Evolutionary conservation across 1,140 invertebrate species (phyloP), one percentile per base, ranked within the genome.

Genomic region (Trichonephila clavipes): DNA sequence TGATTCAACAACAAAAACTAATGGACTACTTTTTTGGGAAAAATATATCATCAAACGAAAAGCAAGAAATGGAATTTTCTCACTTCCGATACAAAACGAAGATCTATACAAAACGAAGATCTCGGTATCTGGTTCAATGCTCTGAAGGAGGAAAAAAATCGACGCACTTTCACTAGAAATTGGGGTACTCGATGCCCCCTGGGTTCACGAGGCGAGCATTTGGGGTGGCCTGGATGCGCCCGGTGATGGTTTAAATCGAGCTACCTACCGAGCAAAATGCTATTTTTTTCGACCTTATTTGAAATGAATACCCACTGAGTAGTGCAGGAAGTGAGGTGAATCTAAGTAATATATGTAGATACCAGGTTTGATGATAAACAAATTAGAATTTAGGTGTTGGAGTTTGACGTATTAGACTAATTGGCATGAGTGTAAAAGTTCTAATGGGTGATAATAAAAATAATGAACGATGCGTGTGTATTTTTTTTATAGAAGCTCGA

Each of bases 281-380:
- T 69, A 88, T 69, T 88, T 66, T 66, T 16, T 64, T 34, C 64
- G 87, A 88, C 87, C 87, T 88, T 72, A 87, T 88, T 88, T 58
- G n/a, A 72, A 21, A 51, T 18, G 40, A 21, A 88, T 18, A 8
- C 87, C 18, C 24, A 12, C 24, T 19, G 59, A 34, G 59, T 2
- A 18, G 12, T 34, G 10, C 5, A 87, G 59, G 59, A 86, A 28
- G 28, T n/a, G 51, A 19, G 21, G 51, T 6, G 82, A 40, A 40
- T 40, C 1, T 77, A 51, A 51, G 34, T 40, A 40, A 40, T 40
- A 51, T 51, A 51, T 51, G 7, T 51, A 51, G 10, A 51, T 51
- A 10, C 5, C 51, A 51, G 10, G 51, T 51, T 51, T 10, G 51
- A 7, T 10, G 51, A 51, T 10, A 51, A 7, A 51, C n/a, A 7